Conservation (phyloP, 2,113 vertebrate genomes). For the Cyprinus carpio region DNA sequence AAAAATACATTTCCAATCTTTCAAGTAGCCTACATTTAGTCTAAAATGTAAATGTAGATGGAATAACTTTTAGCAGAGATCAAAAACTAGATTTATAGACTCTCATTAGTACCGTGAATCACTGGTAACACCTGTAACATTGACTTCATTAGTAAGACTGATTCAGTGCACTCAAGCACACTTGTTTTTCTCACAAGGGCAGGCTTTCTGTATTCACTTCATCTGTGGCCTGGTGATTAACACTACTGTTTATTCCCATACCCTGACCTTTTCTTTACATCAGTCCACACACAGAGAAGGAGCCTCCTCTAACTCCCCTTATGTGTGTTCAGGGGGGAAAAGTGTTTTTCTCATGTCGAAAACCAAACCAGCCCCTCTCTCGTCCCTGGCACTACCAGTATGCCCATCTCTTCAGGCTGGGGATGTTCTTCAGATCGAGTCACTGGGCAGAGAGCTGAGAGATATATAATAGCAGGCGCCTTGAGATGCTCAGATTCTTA, state of each 20-base stretch:
- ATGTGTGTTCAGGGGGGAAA: background rate
- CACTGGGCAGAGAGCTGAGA: constrained; percentile 21
- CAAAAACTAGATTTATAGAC: no score
- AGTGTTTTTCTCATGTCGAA: background rate
- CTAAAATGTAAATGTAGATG: no score
- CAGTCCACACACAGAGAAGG: constrained; percentile 34
- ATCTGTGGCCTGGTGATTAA: background rate
- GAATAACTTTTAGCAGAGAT: no score
- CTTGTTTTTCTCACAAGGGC: no score
- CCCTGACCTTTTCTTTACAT: background rate
- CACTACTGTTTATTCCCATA: background rate
- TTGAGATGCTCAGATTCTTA: background rate
- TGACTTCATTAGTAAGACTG: no score
- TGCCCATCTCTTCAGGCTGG: constrained; percentile 32
- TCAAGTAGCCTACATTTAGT: no score
- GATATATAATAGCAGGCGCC: constrained; percentile 40
- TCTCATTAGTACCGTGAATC: no score
- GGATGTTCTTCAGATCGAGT: constrained; percentile 18
- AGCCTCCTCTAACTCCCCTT: background rate
- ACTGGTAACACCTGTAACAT: no score
- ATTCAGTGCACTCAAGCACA: no score
- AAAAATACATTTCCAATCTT: no score
- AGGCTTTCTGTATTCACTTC: background rate
- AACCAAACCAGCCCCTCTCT: constrained; percentile 31
- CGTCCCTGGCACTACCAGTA: background rate